Percentiles rank a stretch among this genome's conserved stretches.
Evolutionary conservation across 2,888 invertebrate genomes (phyloP).

Genomic region (Gastracanthus pulcherrimus): DNA sequence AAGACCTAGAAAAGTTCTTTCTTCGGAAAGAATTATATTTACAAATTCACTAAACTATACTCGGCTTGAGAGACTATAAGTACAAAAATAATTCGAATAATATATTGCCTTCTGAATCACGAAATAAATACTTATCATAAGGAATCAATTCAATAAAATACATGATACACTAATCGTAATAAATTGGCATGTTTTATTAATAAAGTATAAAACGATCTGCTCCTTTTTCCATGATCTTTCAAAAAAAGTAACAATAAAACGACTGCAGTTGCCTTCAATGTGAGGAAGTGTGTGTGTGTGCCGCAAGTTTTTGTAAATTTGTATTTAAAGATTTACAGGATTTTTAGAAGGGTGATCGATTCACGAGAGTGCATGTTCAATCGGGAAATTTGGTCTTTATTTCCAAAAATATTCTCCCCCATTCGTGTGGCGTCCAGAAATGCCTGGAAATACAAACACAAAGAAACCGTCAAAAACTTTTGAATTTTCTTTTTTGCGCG

Average conservation of each 20-base stretch:
- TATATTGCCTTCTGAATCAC: slow-evolving; percentile 8
- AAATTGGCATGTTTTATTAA: slow-evolving; percentile 57
- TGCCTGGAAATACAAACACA: slow-evolving; percentile 77
- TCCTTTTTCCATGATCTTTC: slow-evolving; percentile 46
- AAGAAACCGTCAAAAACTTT: slow-evolving; percentile 66
- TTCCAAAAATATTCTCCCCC: slow-evolving; percentile 72
- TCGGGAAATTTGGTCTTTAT: slow-evolving; percentile 77
- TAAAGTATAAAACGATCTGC: slow-evolving; percentile 57
- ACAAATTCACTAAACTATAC: slow-evolving; percentile 37
- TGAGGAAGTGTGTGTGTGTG: slow-evolving; percentile 47
- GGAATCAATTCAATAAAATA: slow-evolving; percentile 52
- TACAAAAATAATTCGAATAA: slow-evolving; percentile 26
- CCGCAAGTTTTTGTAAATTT: slow-evolving; percentile 40
- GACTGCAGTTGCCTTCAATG: slow-evolving; percentile 47
- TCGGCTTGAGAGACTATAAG: neutral
- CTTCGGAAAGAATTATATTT: slow-evolving; percentile 29
- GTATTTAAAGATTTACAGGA: slow-evolving; percentile 54
- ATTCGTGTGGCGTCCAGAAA: slow-evolving; percentile 71
- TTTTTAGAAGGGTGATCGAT: slow-evolving; percentile 68
- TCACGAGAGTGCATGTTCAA: slow-evolving; percentile 70
- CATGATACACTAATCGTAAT: slow-evolving; percentile 45
- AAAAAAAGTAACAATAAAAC: slow-evolving; percentile 54
- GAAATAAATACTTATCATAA: slow-evolving; percentile 34
- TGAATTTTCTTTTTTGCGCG: slow-evolving; percentile 17
- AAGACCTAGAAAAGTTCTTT: slow-evolving; percentile 35